phyloP scores from a whole-genome alignment of 2,797 vertebrate species.

The Enteromius paludinosus region DNA sequence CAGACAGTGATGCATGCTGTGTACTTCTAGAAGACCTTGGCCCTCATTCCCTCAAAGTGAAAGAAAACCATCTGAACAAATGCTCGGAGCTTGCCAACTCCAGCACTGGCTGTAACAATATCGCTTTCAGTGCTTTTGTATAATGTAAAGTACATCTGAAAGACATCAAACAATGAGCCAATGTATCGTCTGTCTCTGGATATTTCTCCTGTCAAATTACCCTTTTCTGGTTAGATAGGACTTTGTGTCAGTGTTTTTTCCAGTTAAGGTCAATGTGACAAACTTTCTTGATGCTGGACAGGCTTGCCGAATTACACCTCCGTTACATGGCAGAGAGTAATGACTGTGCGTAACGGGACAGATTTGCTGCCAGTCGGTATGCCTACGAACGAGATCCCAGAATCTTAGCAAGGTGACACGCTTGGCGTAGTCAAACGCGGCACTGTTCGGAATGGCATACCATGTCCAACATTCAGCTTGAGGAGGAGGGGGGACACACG shows the following conservation, averaged over 20 bases:
- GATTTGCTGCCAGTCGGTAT: slow-evolving; percentile 52
- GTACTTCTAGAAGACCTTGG: slow-evolving; percentile 64
- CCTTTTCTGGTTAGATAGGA: slow-evolving; percentile 27
- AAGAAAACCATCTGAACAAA: slow-evolving; percentile 57
- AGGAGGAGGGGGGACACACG: slow-evolving; percentile 14
- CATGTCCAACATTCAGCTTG: slow-evolving; percentile 48
- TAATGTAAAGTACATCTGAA: slow-evolving; percentile 59
- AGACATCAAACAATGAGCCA: slow-evolving; percentile 57
- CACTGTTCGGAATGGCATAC: slow-evolving; percentile 55
- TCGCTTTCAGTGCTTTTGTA: slow-evolving; percentile 56
- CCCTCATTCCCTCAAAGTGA: slow-evolving; percentile 62
- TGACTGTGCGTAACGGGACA: slow-evolving; percentile 44
- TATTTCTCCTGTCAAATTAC: slow-evolving; percentile 36
- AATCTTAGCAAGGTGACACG: slow-evolving; percentile 58
- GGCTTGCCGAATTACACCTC: slow-evolving; percentile 30
- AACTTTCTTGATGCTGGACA: slow-evolving; percentile 18
- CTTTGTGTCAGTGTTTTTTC: not conserved
- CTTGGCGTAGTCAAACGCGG: slow-evolving; percentile 52
- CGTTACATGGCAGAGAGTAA: slow-evolving; percentile 41
- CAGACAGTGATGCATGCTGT: slow-evolving; percentile 60
- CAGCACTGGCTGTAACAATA: slow-evolving; percentile 45
- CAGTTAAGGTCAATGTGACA: slow-evolving; percentile 33
- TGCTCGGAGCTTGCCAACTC: slow-evolving; percentile 46
- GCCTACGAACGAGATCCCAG: slow-evolving; percentile 32
- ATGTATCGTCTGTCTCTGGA: slow-evolving; percentile 51